A percentile compares a stretch with the other conserved stretches of the same genome.
These are phyloP conservation scores for Opisthograptis luteolata DNA, from an alignment of 2,888 invertebrate genomes.

Conservation along the genomic window DNA sequence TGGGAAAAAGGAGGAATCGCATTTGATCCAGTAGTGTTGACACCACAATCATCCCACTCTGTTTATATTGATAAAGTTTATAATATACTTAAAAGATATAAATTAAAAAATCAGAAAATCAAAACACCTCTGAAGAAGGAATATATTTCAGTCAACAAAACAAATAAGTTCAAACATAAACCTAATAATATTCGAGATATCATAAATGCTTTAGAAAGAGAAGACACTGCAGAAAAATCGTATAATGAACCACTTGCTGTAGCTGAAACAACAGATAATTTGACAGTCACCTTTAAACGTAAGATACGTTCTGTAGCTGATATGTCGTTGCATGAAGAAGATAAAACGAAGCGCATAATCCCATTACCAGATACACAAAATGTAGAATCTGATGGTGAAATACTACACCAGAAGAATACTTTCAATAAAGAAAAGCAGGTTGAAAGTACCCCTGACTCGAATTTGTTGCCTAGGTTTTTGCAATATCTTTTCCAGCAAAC, in stretches of 20 bases:
- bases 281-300: constrained; percentile 18
- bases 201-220: constrained; percentile 62
- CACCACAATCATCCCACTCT: constrained; percentile 51
- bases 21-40: constrained; percentile 65
- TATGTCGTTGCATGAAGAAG: too few species aligned
- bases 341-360: not conserved
- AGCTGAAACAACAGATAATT: constrained; percentile 51
- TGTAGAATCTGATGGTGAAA: not conserved
- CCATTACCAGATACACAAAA: not conserved
- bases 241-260: constrained; percentile 53
- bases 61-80: constrained; percentile 61
- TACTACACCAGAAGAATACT: constrained; percentile 4
- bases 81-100: constrained; percentile 52
- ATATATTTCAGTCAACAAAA: constrained; percentile 37
- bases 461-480: constrained; percentile 58
- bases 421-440: not conserved
- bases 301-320: constrained; percentile 19
- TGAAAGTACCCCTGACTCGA: constrained; percentile 33
- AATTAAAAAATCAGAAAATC: constrained; percentile 25
- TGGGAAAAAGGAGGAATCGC: constrained; percentile 77
- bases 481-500: constrained; percentile 54
- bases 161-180: constrained; percentile 42
- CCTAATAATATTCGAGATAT: constrained; percentile 69
- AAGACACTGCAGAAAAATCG: constrained; percentile 39
- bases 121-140: constrained; percentile 22